Percentiles rank a stretch among this genome's conserved stretches.
Conservation (phyloP, 2,888 invertebrate genomes). For the Globia sparganii region DNA sequence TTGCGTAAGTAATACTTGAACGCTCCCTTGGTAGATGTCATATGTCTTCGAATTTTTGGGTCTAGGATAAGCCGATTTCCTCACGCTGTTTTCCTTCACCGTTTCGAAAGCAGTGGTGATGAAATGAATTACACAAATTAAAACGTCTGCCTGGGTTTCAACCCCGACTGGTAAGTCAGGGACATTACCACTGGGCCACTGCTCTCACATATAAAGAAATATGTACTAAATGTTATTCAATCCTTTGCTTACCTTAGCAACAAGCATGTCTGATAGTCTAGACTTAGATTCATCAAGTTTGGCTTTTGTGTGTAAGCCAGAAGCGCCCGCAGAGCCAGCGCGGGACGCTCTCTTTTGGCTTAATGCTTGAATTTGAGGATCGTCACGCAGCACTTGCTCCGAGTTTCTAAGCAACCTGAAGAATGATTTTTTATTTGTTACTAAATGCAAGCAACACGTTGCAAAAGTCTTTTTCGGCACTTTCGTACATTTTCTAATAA, state of each 20-base stretch:
- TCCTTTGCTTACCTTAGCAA: constrained; percentile 79
- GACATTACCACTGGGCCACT: not conserved
- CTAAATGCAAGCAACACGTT: not conserved
- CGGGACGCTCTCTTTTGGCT: constrained; percentile 75
- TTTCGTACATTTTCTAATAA: not conserved
- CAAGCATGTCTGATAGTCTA: constrained; percentile 87
- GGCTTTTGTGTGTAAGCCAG: constrained; percentile 60
- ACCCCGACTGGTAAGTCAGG: not conserved
- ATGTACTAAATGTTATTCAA: not conserved
- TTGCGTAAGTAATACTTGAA: no score
- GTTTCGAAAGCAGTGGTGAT: no score
- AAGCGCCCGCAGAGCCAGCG: constrained; percentile 5
- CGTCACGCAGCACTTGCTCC: constrained; percentile 81
- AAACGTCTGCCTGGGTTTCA: no score
- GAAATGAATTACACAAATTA: no score
- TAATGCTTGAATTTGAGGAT: constrained; percentile 79
- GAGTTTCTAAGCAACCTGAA: constrained; percentile 86
- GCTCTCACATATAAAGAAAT: not conserved
- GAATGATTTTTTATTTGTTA: constrained; percentile 1
- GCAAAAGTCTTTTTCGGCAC: not conserved
- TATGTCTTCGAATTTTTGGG: not conserved
- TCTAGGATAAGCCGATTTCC: not conserved
- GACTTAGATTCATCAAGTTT: constrained; percentile 91
- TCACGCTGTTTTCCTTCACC: not conserved
- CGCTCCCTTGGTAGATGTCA: not conserved